Conservation (phyloP, 2,113 vertebrate genomes). For the Trematomus loennbergii region DNA sequence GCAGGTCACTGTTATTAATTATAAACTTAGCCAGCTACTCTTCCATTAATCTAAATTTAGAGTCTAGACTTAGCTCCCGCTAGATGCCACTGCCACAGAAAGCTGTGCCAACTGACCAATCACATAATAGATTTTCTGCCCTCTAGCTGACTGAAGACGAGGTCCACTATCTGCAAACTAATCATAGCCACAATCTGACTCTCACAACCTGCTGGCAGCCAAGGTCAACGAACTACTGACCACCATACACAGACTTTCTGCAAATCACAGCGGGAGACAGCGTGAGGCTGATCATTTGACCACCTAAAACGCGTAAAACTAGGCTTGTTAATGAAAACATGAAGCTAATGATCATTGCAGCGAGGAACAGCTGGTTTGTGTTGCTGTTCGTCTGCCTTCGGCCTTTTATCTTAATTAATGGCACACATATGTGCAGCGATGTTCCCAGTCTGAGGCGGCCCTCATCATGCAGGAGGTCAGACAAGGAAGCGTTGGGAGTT, state of each 20-base stretch:
- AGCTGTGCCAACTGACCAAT: slow-evolving; percentile 65
- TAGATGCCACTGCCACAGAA: slow-evolving; percentile 48
- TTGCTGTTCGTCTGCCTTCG: slow-evolving; percentile 59
- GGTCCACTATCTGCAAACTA: slow-evolving; percentile 74
- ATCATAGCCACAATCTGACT: slow-evolving; percentile 69
- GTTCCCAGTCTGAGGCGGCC: slow-evolving; percentile 49
- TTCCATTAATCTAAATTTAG: slow-evolving; percentile 81
- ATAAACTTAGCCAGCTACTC: slow-evolving; percentile 64
- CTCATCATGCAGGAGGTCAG: slow-evolving; percentile 62
- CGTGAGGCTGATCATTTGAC: slow-evolving; percentile 26
- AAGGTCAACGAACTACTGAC: slow-evolving; percentile 66
- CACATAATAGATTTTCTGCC: slow-evolving; percentile 74
- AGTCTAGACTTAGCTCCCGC: slow-evolving; percentile 48
- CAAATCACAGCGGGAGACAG: slow-evolving; percentile 30
- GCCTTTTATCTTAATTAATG: slow-evolving; percentile 80
- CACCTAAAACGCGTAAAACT: slow-evolving; percentile 45
- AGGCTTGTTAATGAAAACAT: slow-evolving; percentile 59
- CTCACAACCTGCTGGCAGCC: slow-evolving; percentile 63
- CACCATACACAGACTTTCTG: slow-evolving; percentile 25
- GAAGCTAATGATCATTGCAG: slow-evolving; percentile 59
- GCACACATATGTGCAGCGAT: slow-evolving; percentile 62
- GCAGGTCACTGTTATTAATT: slow-evolving; percentile 74
- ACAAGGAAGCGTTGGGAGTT: slow-evolving; percentile 51
- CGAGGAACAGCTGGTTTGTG: slow-evolving; percentile 76
- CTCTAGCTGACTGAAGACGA: slow-evolving; percentile 66